Percentiles rank a stretch among this genome's conserved stretches.
phyloP scores from a whole-genome alignment of 2,888 invertebrate species.

The Dryomyza anilis region DNA sequence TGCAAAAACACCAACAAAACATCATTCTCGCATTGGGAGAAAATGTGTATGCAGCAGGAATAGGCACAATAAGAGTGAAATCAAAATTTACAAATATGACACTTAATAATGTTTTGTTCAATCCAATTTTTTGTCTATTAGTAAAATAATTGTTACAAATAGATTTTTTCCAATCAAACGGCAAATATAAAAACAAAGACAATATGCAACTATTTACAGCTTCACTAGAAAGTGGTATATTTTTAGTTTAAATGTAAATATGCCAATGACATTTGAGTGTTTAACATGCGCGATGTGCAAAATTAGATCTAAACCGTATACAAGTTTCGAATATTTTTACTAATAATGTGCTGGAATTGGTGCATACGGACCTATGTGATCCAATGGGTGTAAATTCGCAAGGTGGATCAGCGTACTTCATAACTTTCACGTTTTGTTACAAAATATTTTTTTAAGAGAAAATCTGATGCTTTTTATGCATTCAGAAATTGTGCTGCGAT shows the following conservation, averaged over 20 bases:
- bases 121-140: not conserved
- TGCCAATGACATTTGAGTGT: not conserved
- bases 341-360: not conserved
- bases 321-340: not conserved
- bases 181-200: slow-evolving; percentile 26
- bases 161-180: slow-evolving; percentile 14
- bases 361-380: slow-evolving; percentile 24
- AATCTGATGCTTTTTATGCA: slow-evolving; percentile 20
- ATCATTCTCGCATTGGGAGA: too few relatives aligned
- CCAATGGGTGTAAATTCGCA: slow-evolving; percentile 26
- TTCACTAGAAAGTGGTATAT: slow-evolving; percentile 21
- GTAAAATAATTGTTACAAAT: slow-evolving; percentile 21
- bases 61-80: too few relatives aligned
- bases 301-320: slow-evolving; percentile 11
- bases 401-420: slow-evolving; percentile 23
- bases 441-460: slow-evolving; percentile 16
- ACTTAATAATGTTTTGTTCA: too few relatives aligned
- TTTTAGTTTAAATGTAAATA: slow-evolving; percentile 14
- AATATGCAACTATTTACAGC: too few relatives aligned
- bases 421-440: not conserved
- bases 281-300: slow-evolving; percentile 21
- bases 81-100: too few relatives aligned
- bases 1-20: too few relatives aligned
- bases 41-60: not conserved
- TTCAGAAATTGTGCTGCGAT: slow-evolving; percentile 12